Evolutionary conservation across 2,113 vertebrate species (phyloP).

Genomic region (Hirundichthys speculiger): DNA sequence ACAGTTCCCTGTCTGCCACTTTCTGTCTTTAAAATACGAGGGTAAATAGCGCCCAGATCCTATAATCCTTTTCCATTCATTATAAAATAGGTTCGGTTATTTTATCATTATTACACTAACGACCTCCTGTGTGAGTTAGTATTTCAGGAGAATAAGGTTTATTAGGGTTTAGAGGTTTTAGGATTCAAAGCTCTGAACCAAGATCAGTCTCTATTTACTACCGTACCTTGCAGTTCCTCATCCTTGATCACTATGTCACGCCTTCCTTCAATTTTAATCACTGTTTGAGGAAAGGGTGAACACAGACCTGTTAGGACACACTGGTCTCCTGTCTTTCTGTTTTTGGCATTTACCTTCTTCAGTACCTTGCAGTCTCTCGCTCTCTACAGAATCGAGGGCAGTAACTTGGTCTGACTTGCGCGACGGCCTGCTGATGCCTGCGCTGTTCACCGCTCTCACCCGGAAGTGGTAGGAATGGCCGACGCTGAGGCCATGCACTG

Average conservation of each 20-base stretch:
- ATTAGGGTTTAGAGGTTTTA: slow-evolving; percentile 6
- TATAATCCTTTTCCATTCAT: no score
- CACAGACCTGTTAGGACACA: slow-evolving; percentile 3
- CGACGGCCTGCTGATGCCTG: slow-evolving; percentile 92
- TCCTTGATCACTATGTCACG: slow-evolving; percentile 86
- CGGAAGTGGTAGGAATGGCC: slow-evolving; percentile 90
- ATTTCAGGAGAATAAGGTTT: not conserved
- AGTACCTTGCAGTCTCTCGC: slow-evolving; percentile 86
- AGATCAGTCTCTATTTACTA: slow-evolving; percentile 3
- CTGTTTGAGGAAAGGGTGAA: slow-evolving; percentile 79
- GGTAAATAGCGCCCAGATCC: no score
- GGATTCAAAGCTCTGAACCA: slow-evolving; percentile 11
- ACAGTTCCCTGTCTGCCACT: no score
- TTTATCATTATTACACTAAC: not conserved
- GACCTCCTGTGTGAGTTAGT: slow-evolving; percentile 35
- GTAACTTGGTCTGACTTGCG: slow-evolving; percentile 85
- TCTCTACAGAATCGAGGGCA: slow-evolving; percentile 86
- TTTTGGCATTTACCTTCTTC: slow-evolving; percentile 70
- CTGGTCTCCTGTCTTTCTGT: not conserved
- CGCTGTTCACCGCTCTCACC: slow-evolving; percentile 91
- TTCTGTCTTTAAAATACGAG: no score
- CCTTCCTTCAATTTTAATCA: slow-evolving; percentile 86
- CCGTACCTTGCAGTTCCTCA: slow-evolving; percentile 92
- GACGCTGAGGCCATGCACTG: slow-evolving; percentile 86
- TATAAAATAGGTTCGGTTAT: no score